phyloP scores from a whole-genome alignment of 2,888 invertebrate species.

The Brachypalpus laphriformis region DNA sequence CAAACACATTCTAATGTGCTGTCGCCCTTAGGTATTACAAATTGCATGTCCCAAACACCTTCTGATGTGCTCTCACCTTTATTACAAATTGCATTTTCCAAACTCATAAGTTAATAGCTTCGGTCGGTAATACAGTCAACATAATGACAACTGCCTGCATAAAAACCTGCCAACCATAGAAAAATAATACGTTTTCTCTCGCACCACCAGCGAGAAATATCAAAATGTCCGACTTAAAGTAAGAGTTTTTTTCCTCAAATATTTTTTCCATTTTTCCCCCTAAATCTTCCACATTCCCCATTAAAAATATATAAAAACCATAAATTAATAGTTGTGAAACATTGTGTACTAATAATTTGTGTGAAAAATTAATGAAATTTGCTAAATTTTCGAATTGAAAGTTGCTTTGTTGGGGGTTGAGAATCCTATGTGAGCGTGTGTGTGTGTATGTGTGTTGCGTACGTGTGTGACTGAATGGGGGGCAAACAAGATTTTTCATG shows the following conservation, averaged over 20 bases:
- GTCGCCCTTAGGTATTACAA: background rate
- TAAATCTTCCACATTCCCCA: background rate
- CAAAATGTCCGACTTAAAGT: slow-evolving; percentile 82
- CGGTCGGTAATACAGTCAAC: slow-evolving; percentile 8
- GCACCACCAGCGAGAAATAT: slow-evolving; percentile 61
- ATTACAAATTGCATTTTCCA: background rate
- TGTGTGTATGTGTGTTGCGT: slow-evolving; percentile 20
- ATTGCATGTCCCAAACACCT: no score
- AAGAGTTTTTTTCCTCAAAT: slow-evolving; percentile 76
- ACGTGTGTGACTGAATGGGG: slow-evolving; percentile 47
- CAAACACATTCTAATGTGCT: no score
- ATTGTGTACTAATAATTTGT: slow-evolving; percentile 27
- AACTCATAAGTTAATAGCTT: background rate
- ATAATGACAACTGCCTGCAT: slow-evolving; percentile 22
- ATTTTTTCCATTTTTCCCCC: slow-evolving; percentile 38
- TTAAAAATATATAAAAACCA: slow-evolving; percentile 42
- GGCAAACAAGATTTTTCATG: background rate
- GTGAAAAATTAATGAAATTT: background rate
- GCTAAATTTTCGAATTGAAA: slow-evolving; percentile 39
- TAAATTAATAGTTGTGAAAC: slow-evolving; percentile 12
- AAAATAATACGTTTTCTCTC: slow-evolving; percentile 37
- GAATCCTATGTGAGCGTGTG: slow-evolving; percentile 4
- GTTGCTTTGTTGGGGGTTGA: slow-evolving; percentile 58
- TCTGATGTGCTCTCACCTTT: background rate
- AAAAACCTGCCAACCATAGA: slow-evolving; percentile 3